Evolutionary conservation across 1,140 invertebrate species (phyloP), one percentile per base, ranked within the genome.

Genomic region (Cotesia chilonis): DNA sequence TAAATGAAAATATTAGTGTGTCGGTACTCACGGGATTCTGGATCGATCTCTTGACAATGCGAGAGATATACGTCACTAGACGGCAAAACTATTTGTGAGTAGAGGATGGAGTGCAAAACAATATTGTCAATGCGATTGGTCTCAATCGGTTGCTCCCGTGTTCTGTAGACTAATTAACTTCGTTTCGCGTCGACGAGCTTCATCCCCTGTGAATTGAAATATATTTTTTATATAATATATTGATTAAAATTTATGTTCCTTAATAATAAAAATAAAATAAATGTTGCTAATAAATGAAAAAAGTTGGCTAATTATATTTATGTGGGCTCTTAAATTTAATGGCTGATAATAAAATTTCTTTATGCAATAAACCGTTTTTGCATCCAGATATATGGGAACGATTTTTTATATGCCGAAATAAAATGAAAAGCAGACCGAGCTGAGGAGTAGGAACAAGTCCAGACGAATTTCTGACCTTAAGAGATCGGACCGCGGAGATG

Each of bases 401-500:
- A 20, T 63, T 37, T 63, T 63, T 35, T 61, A 65, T 47, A 14
- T 70, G 5, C 9, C 4, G 10, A 67, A 20, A 54, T 54, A 52
- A 54, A 61, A 28, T 9, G 7, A 20, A 51, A 36, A 37, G 28
- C 28, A 28, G 1, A 28, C 28, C 28, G 28, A 28, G 3, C 1
- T 28, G 28, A 1, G 55, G 55, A 66, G 57, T 14, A 67, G 41
- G 38, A 67, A 67, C 14, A 51, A 66, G 52, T 72, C 63, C 36
- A 66, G 52, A 60, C 64, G 20, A 72, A 70, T 60, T 67, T 72
- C 54, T 66, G 37, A 59, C 38, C 68, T 35, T 66, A 76, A 72
- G 7, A 10, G 75, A 79, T 80, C 75, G 77, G 77, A 79, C 76
- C 74, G 70, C 78, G 78, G 79, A 82, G 81, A 83, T 83, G 81